Conservation (phyloP, 2,888 invertebrate genomes). For the Sesia apiformis region DNA sequence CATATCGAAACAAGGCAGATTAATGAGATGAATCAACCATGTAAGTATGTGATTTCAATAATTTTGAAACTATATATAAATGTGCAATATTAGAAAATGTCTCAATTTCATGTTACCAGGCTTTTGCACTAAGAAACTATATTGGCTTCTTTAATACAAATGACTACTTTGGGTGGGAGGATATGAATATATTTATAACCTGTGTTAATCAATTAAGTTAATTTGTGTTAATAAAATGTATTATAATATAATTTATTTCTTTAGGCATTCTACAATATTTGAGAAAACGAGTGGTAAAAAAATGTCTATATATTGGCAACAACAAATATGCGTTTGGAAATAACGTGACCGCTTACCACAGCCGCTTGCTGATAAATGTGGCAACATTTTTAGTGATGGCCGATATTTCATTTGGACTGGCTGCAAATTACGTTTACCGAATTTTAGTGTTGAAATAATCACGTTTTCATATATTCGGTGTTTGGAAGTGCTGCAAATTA, state of each 20-base stretch:
- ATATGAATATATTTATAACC: no score
- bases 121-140: no score
- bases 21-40: no score
- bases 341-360: conserved; percentile 38
- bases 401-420: conserved; percentile 57
- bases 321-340: conserved; percentile 42
- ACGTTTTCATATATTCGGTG: conserved; percentile 52
- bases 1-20: no score
- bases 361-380: conserved; percentile 5
- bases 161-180: no score
- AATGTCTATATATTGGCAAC: conserved; percentile 19
- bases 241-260: neutral
- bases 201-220: no score
- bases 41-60: no score
- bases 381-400: conserved; percentile 65
- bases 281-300: neutral
- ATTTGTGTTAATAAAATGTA: no score
- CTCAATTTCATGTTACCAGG: no score
- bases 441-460: conserved; percentile 53
- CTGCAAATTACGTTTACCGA: conserved; percentile 46
- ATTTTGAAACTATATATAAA: no score
- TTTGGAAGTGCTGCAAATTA: conserved; percentile 38
- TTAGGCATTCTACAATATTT: neutral
- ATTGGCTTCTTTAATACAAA: no score
- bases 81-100: no score